These are phyloP conservation scores for Crenichthys baileyi DNA, from an alignment of 2,797 vertebrate species.

Conservation along the genomic window DNA sequence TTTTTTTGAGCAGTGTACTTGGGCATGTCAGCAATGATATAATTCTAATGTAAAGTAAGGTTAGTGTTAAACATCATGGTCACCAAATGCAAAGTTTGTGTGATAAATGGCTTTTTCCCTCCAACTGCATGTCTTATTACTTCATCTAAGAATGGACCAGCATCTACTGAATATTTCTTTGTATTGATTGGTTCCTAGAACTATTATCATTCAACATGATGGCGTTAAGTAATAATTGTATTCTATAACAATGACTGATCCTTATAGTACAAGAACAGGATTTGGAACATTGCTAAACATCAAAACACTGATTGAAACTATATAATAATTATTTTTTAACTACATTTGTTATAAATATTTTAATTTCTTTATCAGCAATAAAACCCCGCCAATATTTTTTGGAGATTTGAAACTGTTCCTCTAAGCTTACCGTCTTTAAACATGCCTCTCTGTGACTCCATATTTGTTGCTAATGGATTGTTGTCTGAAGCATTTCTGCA, in stretches of 20 bases:
- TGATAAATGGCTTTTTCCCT: background rate
- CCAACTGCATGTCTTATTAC: background rate
- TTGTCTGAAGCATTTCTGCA: slow-evolving; percentile 31
- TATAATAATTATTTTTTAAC: background rate
- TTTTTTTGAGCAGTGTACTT: too few species aligned
- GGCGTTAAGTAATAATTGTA: background rate
- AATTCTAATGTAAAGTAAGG: background rate
- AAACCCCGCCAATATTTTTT: background rate
- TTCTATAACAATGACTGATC: background rate
- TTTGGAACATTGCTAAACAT: background rate
- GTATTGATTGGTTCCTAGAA: background rate
- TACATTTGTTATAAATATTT: background rate
- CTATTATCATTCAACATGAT: background rate
- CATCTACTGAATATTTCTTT: background rate
- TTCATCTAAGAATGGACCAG: background rate
- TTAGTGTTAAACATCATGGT: background rate
- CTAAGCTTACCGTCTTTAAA: slow-evolving; percentile 6
- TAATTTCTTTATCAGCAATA: background rate
- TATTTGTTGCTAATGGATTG: slow-evolving; percentile 29
- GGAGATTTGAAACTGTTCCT: slow-evolving; percentile 1
- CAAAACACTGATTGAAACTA: background rate
- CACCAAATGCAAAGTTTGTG: background rate
- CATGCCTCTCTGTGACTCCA: slow-evolving; percentile 18
- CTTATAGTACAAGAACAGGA: background rate
- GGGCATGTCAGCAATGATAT: background rate